Evolutionary conservation across 1,140 invertebrate genomes (phyloP), one percentile per base, ranked within the genome.

Genomic region (Philaenus spumarius): DNA sequence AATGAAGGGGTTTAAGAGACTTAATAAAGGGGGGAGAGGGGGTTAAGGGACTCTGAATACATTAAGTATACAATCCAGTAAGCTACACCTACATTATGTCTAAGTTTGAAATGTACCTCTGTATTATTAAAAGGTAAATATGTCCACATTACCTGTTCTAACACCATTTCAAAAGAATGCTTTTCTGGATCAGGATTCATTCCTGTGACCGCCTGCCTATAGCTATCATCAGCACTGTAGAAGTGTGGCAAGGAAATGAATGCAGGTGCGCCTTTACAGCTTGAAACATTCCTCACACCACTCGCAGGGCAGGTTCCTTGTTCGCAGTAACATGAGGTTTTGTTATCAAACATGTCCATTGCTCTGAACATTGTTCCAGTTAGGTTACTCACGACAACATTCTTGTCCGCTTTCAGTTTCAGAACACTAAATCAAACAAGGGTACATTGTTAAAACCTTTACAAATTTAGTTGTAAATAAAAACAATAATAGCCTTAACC

Each of bases 221-320:
- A 77, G 39, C 71, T 71, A 0, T 78, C 72, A 67, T 87, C 84
- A 15, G 75, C 83, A 54, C 78, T 76, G 58, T 80, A 75, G 65
- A 88, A 89, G 72, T 89, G 85, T n/a, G 87, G 87, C 56, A 83
- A 76, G 46, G 85, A 87, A 15, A 84, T 71, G 39, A 80, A 83
- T 0, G 77, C 77, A 1, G 86, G 86, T 6, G 82, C 77, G 26
- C 81, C 82, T 15, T 77, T 71, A 60, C 75, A 78, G 1, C 68
- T 50, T 0, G 69, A 71, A 1, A 76, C 62, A 59, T 80, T 78
- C 7, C 72, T 72, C 5, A 80, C 67, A 9, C 56, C 56, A 1
- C 19, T 37, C 5, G 46, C 17, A 14, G 56, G 56, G 24, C 56
- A 58, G 2, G 2, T 24, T 14, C 6, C 15, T 2, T 19, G 12